A percentile compares a stretch with the other conserved stretches of the same genome.
These are phyloP conservation scores for Diabrotica undecimpunctata DNA, from an alignment of 1,140 invertebrate species.

Conservation along the genomic window DNA sequence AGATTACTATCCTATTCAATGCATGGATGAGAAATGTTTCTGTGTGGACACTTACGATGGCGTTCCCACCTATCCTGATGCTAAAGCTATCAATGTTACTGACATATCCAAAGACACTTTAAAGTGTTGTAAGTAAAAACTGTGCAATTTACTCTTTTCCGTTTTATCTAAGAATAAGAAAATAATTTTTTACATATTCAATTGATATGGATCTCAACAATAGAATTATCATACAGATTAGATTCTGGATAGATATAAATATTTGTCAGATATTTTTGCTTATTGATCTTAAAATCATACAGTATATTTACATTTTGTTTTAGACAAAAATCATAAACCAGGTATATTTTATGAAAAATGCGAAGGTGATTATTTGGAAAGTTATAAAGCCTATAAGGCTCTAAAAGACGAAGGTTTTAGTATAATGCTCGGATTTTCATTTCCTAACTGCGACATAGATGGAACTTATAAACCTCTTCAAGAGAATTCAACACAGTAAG, in stretches of 20 bases:
- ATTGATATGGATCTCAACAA: no score
- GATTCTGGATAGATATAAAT: no score
- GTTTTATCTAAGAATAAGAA: no score
- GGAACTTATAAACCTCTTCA: conserved; percentile 50
- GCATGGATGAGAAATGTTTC: conserved; percentile 52
- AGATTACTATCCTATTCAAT: conserved; percentile 56
- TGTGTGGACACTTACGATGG: conserved; percentile 54
- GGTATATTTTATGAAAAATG: conserved; percentile 51
- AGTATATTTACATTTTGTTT: conserved; percentile 8
- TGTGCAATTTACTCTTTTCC: not conserved
- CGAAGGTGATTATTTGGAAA: conserved; percentile 45
- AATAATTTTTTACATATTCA: no score
- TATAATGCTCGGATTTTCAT: conserved; percentile 43
- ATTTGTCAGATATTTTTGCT: no score
- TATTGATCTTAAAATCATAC: no score
- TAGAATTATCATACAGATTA: no score
- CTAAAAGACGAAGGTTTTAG: conserved; percentile 43
- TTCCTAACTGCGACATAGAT: conserved; percentile 53
- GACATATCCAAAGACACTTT: conserved; percentile 46
- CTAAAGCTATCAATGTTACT: conserved; percentile 45
- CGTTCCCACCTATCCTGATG: conserved; percentile 34
- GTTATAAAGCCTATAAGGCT: conserved; percentile 40
- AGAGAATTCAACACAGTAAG: conserved; percentile 35
- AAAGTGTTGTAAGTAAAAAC: conserved; percentile 53
- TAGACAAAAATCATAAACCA: conserved; percentile 26